Base-by-base conservation (phyloP, 1,140 invertebrate genomes). In the Phthorimaea operculella region DNA sequence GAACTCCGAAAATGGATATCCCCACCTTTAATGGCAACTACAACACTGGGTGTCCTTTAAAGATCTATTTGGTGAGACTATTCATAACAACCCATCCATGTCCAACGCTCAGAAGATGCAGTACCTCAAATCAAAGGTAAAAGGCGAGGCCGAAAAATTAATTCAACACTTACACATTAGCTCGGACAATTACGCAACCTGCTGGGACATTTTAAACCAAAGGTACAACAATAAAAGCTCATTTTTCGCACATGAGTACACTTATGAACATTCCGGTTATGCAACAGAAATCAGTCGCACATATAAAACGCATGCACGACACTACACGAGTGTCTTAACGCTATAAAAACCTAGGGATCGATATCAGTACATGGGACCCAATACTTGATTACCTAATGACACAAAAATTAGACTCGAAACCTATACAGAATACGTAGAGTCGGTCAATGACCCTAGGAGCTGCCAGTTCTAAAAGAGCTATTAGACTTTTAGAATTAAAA, bases 401-500 rank as follows among this genome's bases (percentile, higher is more conserved):
- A 7, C 58, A 56, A 47, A 56, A 58, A 33, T 21, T 55, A 11
- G 57, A 62, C 36, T 4, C 47, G 1, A 53, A 9, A 49, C 60
- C 28, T 51, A 55, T 10, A 53, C 11, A 17, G 60, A 58, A 11
- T 62, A 62, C 48, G 39, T 62, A 1, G 44, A 52, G 11, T 51
- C 47, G 0, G 3, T 62, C 17, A 54, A 59, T 9, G 21, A 56
- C 12, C 54, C 55, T 0, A 53, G 47, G 50, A 59, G 33, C 36
- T 59, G 5, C 54, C 61, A 36, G 28, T n/a, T 4, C 21, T 59
- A 14, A 42, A 49, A 12, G 61, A 63, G 5, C 59, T 63, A 14
- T 34, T 59, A 42, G 17, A 56, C 5, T 63, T 57, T 28, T 63
- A n/a, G 57, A 62, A 53, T 50, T 12, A 1, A 62, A 59, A 15